phyloP scores from a whole-genome alignment of 2,888 invertebrate species.

The Megaustenia siamemsis region DNA sequence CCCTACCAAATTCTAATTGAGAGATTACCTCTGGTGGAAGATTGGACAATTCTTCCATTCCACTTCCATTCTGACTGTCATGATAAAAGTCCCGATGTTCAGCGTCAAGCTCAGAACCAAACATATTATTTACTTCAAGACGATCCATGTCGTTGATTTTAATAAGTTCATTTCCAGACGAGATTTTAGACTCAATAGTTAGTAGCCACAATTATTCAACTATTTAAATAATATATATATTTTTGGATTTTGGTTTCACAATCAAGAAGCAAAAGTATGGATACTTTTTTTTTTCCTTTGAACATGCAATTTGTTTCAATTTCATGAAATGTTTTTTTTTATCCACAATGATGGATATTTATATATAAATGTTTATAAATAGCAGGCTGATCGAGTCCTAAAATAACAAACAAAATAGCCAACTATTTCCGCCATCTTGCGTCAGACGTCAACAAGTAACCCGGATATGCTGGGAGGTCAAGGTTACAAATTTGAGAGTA shows the following conservation, averaged over 20 bases:
- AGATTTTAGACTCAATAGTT: neutral
- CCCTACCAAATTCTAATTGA: no score
- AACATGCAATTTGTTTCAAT: no score
- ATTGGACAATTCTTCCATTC: constrained; percentile 65
- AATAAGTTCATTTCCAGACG: constrained; percentile 23
- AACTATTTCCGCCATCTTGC: constrained; percentile 62
- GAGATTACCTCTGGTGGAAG: constrained; percentile 76
- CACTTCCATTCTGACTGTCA: constrained; percentile 29
- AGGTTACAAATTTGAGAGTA: no score
- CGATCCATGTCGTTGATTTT: constrained; percentile 88
- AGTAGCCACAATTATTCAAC: no score
- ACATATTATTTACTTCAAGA: constrained; percentile 89
- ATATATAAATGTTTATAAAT: no score
- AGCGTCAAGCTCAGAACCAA: constrained; percentile 84
- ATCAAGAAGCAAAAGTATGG: no score
- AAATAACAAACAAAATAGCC: constrained; percentile 52
- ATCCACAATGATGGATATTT: no score
- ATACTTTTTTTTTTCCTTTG: no score
- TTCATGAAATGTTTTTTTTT: no score
- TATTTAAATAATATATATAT: no score
- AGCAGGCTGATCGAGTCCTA: constrained; percentile 42
- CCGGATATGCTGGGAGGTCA: no score
- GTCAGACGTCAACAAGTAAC: constrained; percentile 53
- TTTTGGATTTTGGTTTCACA: no score
- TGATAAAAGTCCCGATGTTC: constrained; percentile 24